Conservation (phyloP, 2,888 invertebrate genomes). For the Apodemia hepburni region DNA sequence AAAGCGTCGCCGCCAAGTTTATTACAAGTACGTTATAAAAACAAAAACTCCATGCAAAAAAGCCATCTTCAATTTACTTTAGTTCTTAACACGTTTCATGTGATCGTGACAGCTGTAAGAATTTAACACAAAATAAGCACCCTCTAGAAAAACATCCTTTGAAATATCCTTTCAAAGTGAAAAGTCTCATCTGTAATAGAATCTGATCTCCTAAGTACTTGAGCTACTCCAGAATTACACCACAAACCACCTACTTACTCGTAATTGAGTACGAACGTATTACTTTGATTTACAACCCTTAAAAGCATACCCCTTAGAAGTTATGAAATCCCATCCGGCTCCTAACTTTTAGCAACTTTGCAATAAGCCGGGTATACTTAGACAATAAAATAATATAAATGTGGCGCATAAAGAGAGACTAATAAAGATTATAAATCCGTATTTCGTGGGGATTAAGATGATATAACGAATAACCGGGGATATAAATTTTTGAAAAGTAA, state of each 20-base stretch:
- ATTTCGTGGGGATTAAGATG: neutral
- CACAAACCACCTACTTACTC: conserved; percentile 35
- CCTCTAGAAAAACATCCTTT: conserved; percentile 15
- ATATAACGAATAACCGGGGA: neutral
- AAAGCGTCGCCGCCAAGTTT: neutral
- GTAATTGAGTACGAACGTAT: conserved; percentile 64
- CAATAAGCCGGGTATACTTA: conserved; percentile 46
- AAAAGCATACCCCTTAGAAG: conserved; percentile 51
- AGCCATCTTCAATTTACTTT: neutral
- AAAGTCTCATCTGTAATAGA: conserved; percentile 23
- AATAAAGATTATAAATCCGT: conserved; percentile 6
- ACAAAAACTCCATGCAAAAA: conserved; percentile 5
- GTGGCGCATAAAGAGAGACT: neutral
- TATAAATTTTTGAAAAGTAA: neutral
- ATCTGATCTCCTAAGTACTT: conserved; percentile 37
- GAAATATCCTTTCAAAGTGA: conserved; percentile 32
- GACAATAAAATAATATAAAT: conserved; percentile 50
- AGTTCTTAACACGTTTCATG: neutral
- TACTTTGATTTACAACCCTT: conserved; percentile 68
- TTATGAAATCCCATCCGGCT: conserved; percentile 59
- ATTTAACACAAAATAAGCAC: conserved; percentile 14
- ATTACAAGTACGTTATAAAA: neutral
- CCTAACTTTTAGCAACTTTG: conserved; percentile 65
- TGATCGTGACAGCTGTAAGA: conserved; percentile 2
- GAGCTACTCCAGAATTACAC: conserved; percentile 31